Evolutionary conservation across 2,113 vertebrate genomes (phyloP).

Genomic region (Hippopotamus amphibius): DNA sequence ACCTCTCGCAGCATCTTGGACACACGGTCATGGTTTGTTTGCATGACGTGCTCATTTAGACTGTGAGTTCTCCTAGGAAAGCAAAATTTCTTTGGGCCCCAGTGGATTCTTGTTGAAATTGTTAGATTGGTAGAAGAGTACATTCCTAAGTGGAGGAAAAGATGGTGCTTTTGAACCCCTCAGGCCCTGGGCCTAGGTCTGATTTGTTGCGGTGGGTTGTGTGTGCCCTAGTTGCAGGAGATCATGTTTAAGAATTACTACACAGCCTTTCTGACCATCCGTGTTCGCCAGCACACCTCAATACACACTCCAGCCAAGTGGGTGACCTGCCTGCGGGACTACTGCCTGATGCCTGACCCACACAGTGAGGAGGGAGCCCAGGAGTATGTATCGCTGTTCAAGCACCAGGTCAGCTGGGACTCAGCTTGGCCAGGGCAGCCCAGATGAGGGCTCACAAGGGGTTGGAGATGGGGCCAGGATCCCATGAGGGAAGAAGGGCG

Average conservation of each 20-base stretch:
- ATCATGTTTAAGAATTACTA: slow-evolving; percentile 96
- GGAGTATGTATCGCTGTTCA: slow-evolving; percentile 92
- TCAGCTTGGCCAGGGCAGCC: neutral
- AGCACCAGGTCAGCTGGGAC: slow-evolving; percentile 89
- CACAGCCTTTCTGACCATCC: slow-evolving; percentile 93
- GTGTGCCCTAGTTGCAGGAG: slow-evolving; percentile 88
- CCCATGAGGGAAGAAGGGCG: neutral
- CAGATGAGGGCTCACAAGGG: neutral
- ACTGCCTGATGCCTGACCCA: slow-evolving; percentile 93
- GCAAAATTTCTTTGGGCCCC: neutral
- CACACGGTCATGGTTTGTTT: neutral
- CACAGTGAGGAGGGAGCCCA: slow-evolving; percentile 94
- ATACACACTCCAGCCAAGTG: slow-evolving; percentile 85
- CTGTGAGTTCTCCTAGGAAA: slow-evolving; percentile 12
- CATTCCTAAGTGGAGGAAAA: neutral
- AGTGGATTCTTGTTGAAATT: neutral
- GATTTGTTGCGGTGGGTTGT: neutral
- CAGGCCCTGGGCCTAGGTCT: neutral
- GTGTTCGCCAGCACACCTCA: slow-evolving; percentile 86
- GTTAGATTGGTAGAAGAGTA: neutral
- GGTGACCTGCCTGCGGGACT: slow-evolving; percentile 91
- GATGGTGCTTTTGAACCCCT: neutral
- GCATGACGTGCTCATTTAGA: neutral
- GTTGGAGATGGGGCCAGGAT: neutral
- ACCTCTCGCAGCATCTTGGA: neutral